A percentile compares a stretch with the other conserved stretches of the same genome.
Evolutionary conservation across 2,113 vertebrate genomes (phyloP).

Genomic region (Corvus cornix): DNA sequence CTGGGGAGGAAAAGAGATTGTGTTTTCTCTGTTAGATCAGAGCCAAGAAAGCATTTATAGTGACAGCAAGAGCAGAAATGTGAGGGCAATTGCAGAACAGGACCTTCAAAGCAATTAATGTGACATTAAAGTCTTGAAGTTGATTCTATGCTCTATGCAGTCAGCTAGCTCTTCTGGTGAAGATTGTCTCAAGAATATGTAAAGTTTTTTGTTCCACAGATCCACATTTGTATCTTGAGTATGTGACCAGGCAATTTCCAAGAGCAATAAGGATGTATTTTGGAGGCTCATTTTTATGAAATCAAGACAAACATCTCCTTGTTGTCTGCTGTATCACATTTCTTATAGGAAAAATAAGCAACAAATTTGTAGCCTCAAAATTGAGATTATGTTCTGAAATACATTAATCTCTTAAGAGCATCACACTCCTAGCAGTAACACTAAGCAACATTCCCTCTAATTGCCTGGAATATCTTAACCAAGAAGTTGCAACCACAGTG

Average conservation of each 20-base stretch:
- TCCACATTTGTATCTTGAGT: background rate
- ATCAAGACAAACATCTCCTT: background rate
- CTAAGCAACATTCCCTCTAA: constrained; percentile 15
- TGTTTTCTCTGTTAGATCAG: constrained; percentile 1
- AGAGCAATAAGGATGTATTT: background rate
- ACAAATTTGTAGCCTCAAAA: background rate
- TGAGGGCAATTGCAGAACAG: constrained; percentile 12
- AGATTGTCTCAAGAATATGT: background rate
- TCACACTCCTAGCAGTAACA: constrained; percentile 32
- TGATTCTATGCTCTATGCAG: background rate
- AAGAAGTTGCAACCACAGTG: constrained; percentile 45
- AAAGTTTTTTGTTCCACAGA: background rate
- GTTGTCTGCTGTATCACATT: constrained; percentile 27
- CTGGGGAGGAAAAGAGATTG: background rate
- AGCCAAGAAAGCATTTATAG: constrained; percentile 4
- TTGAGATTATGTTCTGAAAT: background rate
- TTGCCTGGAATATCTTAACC: constrained; percentile 23
- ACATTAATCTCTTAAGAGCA: constrained; percentile 37
- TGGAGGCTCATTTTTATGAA: background rate
- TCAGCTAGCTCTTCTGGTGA: background rate
- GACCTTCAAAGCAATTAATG: background rate
- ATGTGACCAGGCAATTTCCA: background rate
- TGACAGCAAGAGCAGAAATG: constrained; percentile 30
- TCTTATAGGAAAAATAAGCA: constrained; percentile 4
- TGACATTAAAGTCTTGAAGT: background rate